Conservation (phyloP, 2,888 invertebrate genomes). For the Alentia gelatinosa region DNA sequence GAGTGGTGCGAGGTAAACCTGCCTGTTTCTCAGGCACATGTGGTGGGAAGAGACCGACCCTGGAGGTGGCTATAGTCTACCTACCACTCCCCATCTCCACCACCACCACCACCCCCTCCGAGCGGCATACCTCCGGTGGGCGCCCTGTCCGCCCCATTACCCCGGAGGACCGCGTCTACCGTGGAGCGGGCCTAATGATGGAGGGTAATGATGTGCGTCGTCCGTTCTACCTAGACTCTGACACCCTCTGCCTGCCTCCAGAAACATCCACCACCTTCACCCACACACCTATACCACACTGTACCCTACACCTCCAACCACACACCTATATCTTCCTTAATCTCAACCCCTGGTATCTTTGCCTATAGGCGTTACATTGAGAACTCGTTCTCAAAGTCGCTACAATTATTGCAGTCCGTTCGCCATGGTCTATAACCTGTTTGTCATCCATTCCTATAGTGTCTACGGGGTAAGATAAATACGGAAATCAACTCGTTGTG, state of each 20-base stretch:
- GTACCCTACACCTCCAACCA: background rate
- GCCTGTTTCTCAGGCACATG: background rate
- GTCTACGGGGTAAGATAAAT: too few relatives aligned
- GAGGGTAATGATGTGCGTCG: conserved; percentile 33
- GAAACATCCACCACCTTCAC: background rate
- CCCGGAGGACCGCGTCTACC: background rate
- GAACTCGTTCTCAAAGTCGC: too few relatives aligned
- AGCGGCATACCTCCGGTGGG: background rate
- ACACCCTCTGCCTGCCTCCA: background rate
- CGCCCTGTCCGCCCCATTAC: conserved; percentile 38
- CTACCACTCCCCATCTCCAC: background rate
- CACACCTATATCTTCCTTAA: background rate
- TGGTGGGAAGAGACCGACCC: background rate
- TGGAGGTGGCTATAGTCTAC: background rate
- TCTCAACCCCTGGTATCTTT: too few relatives aligned
- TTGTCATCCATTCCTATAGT: too few relatives aligned
- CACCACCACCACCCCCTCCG: background rate
- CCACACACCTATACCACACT: background rate
- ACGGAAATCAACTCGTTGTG: too few relatives aligned
- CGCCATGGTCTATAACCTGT: too few relatives aligned
- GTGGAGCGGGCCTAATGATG: conserved; percentile 42
- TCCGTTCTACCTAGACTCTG: background rate
- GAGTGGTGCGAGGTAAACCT: background rate
- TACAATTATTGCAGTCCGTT: too few relatives aligned
- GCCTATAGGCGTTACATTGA: too few relatives aligned